Evolutionary conservation across 2,797 vertebrate genomes (phyloP).

Genomic region (Lophius americanus): DNA sequence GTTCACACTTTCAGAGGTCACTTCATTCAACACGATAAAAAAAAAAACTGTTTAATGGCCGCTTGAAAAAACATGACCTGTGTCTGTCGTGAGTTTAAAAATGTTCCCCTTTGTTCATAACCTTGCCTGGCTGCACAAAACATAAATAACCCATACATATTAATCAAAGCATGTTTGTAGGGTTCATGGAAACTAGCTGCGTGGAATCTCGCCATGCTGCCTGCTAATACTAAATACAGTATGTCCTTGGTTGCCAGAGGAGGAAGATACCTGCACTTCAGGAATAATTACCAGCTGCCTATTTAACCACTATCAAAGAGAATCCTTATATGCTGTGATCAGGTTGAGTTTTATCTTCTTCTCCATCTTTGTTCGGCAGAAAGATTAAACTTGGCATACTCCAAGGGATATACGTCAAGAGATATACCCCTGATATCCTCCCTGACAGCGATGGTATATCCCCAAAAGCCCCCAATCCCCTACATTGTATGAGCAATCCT

Average conservation of each 20-base stretch:
- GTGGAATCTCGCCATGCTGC: slow-evolving; percentile 20
- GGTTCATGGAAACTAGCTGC: slow-evolving; percentile 38
- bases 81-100: slow-evolving; percentile 54
- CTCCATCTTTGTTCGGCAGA: slow-evolving; percentile 22
- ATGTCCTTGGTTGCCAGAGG: slow-evolving; percentile 63
- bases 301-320: slow-evolving; percentile 66
- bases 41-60: background rate
- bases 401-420: too few species aligned
- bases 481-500: too few species aligned
- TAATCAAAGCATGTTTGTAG: slow-evolving; percentile 57
- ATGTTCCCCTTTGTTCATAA: slow-evolving; percentile 56
- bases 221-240: slow-evolving; percentile 25
- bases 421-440: too few species aligned
- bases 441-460: too few species aligned
- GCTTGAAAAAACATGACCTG: slow-evolving; percentile 38
- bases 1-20: slow-evolving; percentile 35
- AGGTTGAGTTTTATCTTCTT: slow-evolving; percentile 20
- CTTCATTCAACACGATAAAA: slow-evolving; percentile 16
- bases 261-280: slow-evolving; percentile 57
- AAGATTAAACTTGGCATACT: slow-evolving; percentile 3
- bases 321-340: slow-evolving; percentile 51
- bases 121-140: slow-evolving; percentile 51
- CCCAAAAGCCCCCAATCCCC: too few species aligned
- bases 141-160: slow-evolving; percentile 64
- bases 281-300: slow-evolving; percentile 52